Percentiles rank a stretch among this genome's conserved stretches.
phyloP scores from a whole-genome alignment of 1,140 invertebrate species.

The Drosophila persimilis region DNA sequence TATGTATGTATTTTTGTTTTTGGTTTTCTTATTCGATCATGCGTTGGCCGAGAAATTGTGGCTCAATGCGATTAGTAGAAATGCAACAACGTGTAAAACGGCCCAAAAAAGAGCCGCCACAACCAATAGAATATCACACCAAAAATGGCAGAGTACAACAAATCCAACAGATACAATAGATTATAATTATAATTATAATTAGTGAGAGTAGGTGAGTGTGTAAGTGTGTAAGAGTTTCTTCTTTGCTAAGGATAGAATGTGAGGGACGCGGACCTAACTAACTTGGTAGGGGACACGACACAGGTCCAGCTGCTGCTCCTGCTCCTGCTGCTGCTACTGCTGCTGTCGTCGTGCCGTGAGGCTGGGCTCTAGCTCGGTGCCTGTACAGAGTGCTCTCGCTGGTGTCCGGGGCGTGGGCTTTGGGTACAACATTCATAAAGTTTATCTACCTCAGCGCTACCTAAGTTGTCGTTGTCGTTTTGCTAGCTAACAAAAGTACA shows the following conservation, averaged over 20 bases:
- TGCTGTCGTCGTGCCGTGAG: slow-evolving; percentile 36
- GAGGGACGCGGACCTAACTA: slow-evolving; percentile 67
- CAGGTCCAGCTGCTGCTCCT: not conserved
- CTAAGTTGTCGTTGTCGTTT: slow-evolving; percentile 78
- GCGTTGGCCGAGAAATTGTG: slow-evolving; percentile 6
- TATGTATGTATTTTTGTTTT: slow-evolving; percentile 20
- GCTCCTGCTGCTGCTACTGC: too few species aligned
- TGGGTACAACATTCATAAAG: slow-evolving; percentile 79
- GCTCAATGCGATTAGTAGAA: slow-evolving; percentile 58
- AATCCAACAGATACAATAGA: slow-evolving; percentile 58
- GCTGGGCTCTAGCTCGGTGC: slow-evolving; percentile 40
- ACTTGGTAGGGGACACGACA: slow-evolving; percentile 55
- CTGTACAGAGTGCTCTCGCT: slow-evolving; percentile 67
- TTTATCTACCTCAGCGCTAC: slow-evolving; percentile 76
- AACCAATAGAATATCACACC: slow-evolving; percentile 83
- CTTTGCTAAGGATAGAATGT: slow-evolving; percentile 42
- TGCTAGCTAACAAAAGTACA: slow-evolving; percentile 74
- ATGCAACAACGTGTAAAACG: slow-evolving; percentile 81
- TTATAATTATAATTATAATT: slow-evolving; percentile 27
- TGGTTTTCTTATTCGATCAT: slow-evolving; percentile 32
- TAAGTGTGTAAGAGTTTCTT: slow-evolving; percentile 19
- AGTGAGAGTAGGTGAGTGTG: slow-evolving; percentile 43
- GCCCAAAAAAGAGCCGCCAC: slow-evolving; percentile 71
- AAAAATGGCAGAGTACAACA: slow-evolving; percentile 78
- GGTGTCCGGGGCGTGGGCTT: slow-evolving; percentile 62